A percentile compares a stretch with the other conserved stretches of the same genome.
phyloP scores from a whole-genome alignment of 2,888 invertebrate genomes.

The Dicyrtomina minuta region DNA sequence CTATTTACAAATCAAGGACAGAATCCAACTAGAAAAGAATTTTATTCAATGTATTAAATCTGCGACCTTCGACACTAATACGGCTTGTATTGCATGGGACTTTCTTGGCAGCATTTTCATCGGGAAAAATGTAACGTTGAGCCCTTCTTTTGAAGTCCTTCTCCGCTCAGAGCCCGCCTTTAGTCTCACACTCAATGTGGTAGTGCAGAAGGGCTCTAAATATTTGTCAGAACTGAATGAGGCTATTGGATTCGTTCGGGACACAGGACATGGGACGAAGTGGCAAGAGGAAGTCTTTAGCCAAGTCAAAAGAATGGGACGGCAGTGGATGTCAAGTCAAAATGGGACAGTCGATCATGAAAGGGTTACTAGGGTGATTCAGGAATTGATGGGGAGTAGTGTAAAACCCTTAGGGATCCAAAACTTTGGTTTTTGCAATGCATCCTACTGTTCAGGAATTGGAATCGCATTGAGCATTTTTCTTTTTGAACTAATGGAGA shows the following conservation, averaged over 20 bases:
- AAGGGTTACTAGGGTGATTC: too few species aligned
- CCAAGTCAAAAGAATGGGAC: neutral
- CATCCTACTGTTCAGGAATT: too few species aligned
- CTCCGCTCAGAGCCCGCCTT: neutral
- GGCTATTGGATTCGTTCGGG: neutral
- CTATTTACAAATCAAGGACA: neutral
- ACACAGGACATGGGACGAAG: neutral
- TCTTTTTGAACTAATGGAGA: too few species aligned
- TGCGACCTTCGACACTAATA: neutral
- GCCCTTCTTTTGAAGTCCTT: neutral
- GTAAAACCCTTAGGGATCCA: too few species aligned
- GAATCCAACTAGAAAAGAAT: neutral
- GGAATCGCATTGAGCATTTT: too few species aligned
- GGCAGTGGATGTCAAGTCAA: too few species aligned
- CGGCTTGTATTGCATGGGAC: slow-evolving; percentile 2
- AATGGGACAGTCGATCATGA: too few species aligned
- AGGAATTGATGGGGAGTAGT: too few species aligned
- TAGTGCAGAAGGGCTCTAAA: neutral
- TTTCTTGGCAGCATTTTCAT: neutral
- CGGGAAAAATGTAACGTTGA: slow-evolving; percentile 3
- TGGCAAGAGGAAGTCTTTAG: neutral
- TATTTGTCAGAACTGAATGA: neutral
- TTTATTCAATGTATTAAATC: neutral
- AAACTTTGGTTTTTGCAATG: too few species aligned
- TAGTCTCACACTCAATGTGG: neutral